phyloP scores from a whole-genome alignment of 2,797 vertebrate genomes.

The Lutjanus argentimaculatus region DNA sequence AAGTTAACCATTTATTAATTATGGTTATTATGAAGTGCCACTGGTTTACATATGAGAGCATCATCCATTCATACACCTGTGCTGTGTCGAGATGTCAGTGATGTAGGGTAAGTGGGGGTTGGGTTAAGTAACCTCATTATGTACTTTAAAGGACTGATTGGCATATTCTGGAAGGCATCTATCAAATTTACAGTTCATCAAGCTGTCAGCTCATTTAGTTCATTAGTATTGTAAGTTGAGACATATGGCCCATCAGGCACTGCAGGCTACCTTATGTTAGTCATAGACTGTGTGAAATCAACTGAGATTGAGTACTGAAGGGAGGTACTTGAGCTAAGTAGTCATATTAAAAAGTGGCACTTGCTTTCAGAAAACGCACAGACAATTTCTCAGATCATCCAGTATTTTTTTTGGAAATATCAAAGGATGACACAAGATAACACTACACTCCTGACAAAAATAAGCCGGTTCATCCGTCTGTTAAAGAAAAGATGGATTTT shows the following conservation, averaged over 20 bases:
- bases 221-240: slow-evolving; percentile 48
- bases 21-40: too few relatives aligned
- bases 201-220: slow-evolving; percentile 57
- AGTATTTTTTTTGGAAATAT: too few relatives aligned
- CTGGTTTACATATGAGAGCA: background rate
- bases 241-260: slow-evolving; percentile 52
- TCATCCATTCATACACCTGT: slow-evolving; percentile 8
- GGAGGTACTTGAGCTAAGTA: background rate
- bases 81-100: background rate
- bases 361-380: background rate
- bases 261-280: slow-evolving; percentile 41
- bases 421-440: background rate
- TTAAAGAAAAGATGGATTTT: background rate
- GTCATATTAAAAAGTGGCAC: background rate
- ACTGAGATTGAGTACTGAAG: background rate
- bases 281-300: slow-evolving; percentile 29
- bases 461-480: background rate
- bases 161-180: slow-evolving; percentile 57
- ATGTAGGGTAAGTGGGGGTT: slow-evolving; percentile 19
- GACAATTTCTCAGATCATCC: background rate
- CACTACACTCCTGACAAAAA: background rate
- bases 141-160: slow-evolving; percentile 44
- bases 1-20: too few relatives aligned
- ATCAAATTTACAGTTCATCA: slow-evolving; percentile 61
- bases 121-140: slow-evolving; percentile 53